phyloP scores from a whole-genome alignment of 2,888 invertebrate genomes.

The Celastrina argiolus region DNA sequence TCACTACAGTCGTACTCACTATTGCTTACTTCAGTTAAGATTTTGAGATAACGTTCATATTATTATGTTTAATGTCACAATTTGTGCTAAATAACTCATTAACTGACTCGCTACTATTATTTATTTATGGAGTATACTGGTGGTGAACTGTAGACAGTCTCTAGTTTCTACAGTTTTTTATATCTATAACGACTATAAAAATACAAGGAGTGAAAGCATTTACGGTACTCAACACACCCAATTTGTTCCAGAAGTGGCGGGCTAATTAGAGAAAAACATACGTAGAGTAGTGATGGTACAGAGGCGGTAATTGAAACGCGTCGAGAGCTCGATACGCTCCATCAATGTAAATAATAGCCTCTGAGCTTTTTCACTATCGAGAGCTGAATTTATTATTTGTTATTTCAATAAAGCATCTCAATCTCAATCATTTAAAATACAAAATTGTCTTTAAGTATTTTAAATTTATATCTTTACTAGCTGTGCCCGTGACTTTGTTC shows the following conservation, averaged over 20 bases:
- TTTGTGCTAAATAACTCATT: too few relatives aligned
- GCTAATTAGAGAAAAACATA: background rate
- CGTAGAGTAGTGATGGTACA: background rate
- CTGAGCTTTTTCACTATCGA: background rate
- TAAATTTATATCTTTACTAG: too few relatives aligned
- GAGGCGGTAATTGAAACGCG: conserved; percentile 3
- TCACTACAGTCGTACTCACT: too few relatives aligned
- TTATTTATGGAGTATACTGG: too few relatives aligned
- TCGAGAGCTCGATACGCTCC: background rate
- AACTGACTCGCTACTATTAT: too few relatives aligned
- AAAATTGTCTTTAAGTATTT: background rate
- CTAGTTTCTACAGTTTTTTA: too few relatives aligned
- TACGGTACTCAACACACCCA: background rate
- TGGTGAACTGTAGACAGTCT: too few relatives aligned
- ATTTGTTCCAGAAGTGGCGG: background rate
- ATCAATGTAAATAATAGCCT: background rate
- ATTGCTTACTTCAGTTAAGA: too few relatives aligned
- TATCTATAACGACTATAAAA: too few relatives aligned
- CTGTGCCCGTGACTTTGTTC: too few relatives aligned
- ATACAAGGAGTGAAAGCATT: background rate
- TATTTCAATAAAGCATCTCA: background rate
- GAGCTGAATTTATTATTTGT: background rate
- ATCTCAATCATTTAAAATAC: background rate
- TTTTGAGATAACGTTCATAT: too few relatives aligned
- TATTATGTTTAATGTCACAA: too few relatives aligned